Conservation (phyloP, 2,113 vertebrate genomes). For the Bungarus multicinctus region DNA sequence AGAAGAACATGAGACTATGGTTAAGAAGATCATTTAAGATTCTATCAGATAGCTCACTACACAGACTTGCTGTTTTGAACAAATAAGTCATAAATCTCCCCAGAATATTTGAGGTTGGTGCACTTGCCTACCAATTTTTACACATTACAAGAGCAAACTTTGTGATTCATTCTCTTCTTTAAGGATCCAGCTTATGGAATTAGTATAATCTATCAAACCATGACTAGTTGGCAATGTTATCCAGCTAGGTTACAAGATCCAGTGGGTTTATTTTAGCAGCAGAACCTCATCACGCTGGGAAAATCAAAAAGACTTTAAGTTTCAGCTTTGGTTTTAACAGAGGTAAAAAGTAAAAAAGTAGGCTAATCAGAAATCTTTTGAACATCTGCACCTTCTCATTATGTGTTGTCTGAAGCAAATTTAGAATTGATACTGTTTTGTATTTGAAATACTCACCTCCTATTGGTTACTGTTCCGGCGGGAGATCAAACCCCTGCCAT, state of each 20-base stretch:
- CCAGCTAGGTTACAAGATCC: neutral
- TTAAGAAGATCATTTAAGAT: neutral
- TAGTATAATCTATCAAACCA: neutral
- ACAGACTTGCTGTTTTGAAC: neutral
- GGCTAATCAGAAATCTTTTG: conserved; percentile 28
- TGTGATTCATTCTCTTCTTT: neutral
- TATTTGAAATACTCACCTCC: too few species aligned
- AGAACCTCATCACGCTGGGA: neutral
- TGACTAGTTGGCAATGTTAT: neutral
- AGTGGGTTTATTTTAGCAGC: neutral
- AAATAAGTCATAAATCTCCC: neutral
- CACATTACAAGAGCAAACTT: neutral
- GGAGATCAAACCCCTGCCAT: too few species aligned
- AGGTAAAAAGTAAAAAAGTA: neutral
- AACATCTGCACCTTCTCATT: neutral
- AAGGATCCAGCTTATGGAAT: neutral
- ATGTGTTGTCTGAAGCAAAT: neutral
- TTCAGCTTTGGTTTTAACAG: neutral
- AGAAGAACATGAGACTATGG: neutral
- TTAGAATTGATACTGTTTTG: too few species aligned
- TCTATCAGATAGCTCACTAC: neutral
- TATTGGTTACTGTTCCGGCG: too few species aligned
- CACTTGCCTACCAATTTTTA: neutral
- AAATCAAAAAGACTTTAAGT: neutral
- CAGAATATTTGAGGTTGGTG: neutral